Percentiles rank a stretch among this genome's conserved stretches.
These are phyloP conservation scores for Potamarius usumacintae DNA, from an alignment of 2,113 vertebrate species.

Conservation along the genomic window DNA sequence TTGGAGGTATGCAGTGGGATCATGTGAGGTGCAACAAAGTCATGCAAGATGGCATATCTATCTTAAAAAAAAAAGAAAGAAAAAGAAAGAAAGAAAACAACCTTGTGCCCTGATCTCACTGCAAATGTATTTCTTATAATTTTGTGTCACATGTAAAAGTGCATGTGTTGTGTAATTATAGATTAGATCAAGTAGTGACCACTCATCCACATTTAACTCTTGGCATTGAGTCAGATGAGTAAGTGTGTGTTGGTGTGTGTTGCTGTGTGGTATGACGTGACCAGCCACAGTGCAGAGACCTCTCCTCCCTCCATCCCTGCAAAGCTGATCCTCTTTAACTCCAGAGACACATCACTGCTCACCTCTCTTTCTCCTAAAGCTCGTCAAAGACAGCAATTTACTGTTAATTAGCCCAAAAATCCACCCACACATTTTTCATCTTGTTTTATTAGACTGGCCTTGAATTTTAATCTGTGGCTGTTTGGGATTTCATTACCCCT, in stretches of 20 bases:
- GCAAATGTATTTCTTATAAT: not conserved
- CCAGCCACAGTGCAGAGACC: slow-evolving; percentile 5
- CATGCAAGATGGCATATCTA: not conserved
- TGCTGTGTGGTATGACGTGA: not conserved
- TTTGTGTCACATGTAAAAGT: not conserved
- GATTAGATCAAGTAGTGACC: slow-evolving; percentile 9
- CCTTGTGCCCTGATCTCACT: not conserved
- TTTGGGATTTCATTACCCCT: not conserved
- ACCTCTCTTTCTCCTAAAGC: slow-evolving; percentile 11
- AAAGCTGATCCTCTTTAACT: not conserved
- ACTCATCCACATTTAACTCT: not conserved
- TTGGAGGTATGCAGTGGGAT: not conserved
- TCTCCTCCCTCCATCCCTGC: not conserved
- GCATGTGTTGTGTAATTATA: slow-evolving; percentile 16
- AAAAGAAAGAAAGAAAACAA: not conserved
- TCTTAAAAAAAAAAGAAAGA: not conserved
- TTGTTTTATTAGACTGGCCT: slow-evolving; percentile 20
- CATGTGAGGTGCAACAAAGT: not conserved
- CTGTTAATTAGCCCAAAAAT: slow-evolving; percentile 1
- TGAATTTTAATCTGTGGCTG: slow-evolving; percentile 12
- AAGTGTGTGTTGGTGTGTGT: not conserved
- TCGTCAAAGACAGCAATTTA: slow-evolving; percentile 5
- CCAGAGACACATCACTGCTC: slow-evolving; percentile 2
- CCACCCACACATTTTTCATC: slow-evolving; percentile 10
- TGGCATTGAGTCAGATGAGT: not conserved